Evolutionary conservation across 2,888 invertebrate species (phyloP).

Genomic region (Mesodorylaimus sp.): DNA sequence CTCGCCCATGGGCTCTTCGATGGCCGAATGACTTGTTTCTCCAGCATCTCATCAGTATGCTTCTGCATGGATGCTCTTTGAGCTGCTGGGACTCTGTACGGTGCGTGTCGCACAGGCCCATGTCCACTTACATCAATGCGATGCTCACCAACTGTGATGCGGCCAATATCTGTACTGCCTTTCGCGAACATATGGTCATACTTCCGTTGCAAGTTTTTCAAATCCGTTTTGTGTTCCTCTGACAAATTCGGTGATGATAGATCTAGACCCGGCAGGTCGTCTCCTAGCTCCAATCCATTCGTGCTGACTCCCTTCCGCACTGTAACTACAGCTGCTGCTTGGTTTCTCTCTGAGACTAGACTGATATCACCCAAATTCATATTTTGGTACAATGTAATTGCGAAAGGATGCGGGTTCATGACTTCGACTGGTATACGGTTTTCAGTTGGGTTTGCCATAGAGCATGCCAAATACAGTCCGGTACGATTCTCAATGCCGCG

Average conservation of each 20-base stretch:
- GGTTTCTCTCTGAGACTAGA: too few relatives aligned
- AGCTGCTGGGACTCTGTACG: not conserved
- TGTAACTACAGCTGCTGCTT: too few relatives aligned
- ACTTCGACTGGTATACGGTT: not conserved
- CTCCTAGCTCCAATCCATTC: too few relatives aligned
- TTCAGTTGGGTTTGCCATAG: not conserved
- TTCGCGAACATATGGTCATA: too few relatives aligned
- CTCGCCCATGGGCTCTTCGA: not conserved
- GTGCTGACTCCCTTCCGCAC: too few relatives aligned
- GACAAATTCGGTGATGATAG: too few relatives aligned
- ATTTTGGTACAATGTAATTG: not conserved
- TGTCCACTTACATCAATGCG: not conserved
- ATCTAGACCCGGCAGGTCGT: too few relatives aligned
- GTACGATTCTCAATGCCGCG: too few relatives aligned
- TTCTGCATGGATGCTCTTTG: not conserved
- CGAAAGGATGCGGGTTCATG: not conserved
- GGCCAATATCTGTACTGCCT: not conserved
- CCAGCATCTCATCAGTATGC: not conserved
- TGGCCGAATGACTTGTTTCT: conserved; percentile 1
- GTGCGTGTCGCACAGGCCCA: not conserved
- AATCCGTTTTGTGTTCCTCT: too few relatives aligned
- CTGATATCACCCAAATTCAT: too few relatives aligned
- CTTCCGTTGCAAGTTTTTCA: too few relatives aligned
- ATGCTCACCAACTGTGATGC: not conserved
- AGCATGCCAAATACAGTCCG: too few relatives aligned